Conservation (phyloP, 2,888 invertebrate species). For the Omphaloscelis lunosa region DNA sequence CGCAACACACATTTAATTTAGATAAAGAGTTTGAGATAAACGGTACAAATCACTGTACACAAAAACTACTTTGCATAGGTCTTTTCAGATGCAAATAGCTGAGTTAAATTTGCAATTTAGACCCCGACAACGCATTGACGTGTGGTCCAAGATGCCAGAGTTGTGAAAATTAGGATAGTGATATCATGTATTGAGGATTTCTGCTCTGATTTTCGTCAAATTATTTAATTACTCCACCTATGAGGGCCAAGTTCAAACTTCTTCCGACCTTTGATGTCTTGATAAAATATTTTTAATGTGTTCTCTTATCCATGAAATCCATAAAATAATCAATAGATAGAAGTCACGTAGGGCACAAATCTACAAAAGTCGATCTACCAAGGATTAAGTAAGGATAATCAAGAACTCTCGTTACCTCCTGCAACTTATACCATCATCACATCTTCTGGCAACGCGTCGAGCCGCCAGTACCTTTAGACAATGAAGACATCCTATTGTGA, state of each 20-base stretch:
- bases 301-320: no score
- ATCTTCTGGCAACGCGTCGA: constrained; percentile 81
- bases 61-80: constrained; percentile 85
- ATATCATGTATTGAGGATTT: neutral
- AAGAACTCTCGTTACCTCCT: constrained; percentile 24
- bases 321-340: neutral
- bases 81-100: constrained; percentile 89
- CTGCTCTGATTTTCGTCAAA: no score
- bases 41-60: constrained; percentile 87
- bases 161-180: no score
- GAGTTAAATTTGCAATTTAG: constrained; percentile 90
- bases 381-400: no score
- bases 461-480: constrained; percentile 83
- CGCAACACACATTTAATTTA: constrained; percentile 83
- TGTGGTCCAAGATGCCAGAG: constrained; percentile 68
- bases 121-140: constrained; percentile 81
- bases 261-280: no score
- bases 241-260: no score
- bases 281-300: no score
- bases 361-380: neutral
- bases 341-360: neutral
- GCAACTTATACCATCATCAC: constrained; percentile 69
- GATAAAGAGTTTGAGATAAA: constrained; percentile 87
- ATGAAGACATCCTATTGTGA: constrained; percentile 86
- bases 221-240: no score